Evolutionary conservation across 2,888 invertebrate genomes (phyloP), one percentile per base, ranked within the genome.

Genomic region (Acleris sparsana): DNA sequence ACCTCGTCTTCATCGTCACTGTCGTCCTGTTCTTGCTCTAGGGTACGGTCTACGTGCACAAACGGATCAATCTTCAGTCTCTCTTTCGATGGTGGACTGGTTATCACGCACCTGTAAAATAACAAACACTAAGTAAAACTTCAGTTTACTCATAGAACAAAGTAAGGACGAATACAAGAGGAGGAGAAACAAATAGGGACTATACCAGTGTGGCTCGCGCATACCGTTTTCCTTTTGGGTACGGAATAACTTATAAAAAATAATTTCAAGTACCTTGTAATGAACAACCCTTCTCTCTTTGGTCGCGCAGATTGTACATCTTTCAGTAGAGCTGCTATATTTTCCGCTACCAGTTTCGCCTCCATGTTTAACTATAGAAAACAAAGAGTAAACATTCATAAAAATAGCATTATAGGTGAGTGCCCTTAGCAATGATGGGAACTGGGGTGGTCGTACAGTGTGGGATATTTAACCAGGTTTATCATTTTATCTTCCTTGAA

Each of bases 321-420:
- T 70, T 94, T 90, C 6, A 97, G 73, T 17, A 97, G 75, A 0
- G 93, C 88, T 55, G 83, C 88, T 70, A 97, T 93, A 82, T 98
- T 98, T 69, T 95, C 95, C 75, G 96, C 96, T 49, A 98, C 87
- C 58, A 95, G 93, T 67, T 94, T 89, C 0, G 86, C 77, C 9
- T 95, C 94, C 97, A 97, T 97, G 72, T 95, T 89, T 49, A 97
- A 82, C 96, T 97, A 83, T 93, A 91, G 60, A 63, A 68, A 65
- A 56, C 3, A 17, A 46, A n/a, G 4, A 16, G 16, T 44, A 16
- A 44, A n/a, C 13, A 43, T 0, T 43, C 43, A 13, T 13, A 22
- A 22, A 22, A 3, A 22, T 22, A 22, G 22, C 22, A 22, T 2
- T 4, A 22, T 22, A 2, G 3, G 25, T 5, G 25, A 5, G 5